A percentile compares a stretch with the other conserved stretches of the same genome.
Evolutionary conservation across 2,113 vertebrate species (phyloP).

Genomic region (Pygoscelis antarcticus): DNA sequence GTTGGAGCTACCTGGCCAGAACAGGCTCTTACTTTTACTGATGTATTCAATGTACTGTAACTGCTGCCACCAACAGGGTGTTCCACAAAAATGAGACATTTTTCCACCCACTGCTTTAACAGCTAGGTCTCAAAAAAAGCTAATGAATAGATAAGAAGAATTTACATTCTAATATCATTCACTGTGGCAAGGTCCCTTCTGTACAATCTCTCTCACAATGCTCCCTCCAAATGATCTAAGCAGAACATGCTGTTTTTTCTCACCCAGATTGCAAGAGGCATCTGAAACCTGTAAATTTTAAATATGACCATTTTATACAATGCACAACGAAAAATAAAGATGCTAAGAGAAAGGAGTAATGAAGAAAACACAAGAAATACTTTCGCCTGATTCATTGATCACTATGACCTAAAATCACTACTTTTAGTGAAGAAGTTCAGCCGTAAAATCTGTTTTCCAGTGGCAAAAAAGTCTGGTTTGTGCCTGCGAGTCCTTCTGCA

Average conservation of each 20-base stretch:
- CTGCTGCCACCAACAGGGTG: constrained; percentile 63
- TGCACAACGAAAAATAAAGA: background rate
- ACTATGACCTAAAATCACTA: background rate
- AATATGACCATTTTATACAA: background rate
- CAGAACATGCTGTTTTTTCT: background rate
- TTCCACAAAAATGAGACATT: constrained; percentile 21
- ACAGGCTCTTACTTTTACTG: background rate
- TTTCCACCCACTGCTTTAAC: background rate
- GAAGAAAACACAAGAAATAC: background rate
- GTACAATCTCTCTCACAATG: background rate
- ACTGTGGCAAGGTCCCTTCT: background rate
- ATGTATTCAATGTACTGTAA: background rate
- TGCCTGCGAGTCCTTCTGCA: background rate
- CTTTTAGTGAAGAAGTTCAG: background rate
- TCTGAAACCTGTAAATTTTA: background rate
- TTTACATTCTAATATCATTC: background rate
- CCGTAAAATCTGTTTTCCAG: background rate
- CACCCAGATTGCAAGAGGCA: background rate
- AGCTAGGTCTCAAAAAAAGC: background rate
- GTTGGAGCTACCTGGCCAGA: background rate
- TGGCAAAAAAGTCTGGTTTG: background rate
- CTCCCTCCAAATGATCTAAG: background rate
- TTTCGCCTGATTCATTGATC: background rate
- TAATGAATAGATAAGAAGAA: background rate
- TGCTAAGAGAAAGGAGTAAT: background rate